Base-by-base conservation (phyloP, 2,113 vertebrate species). In the Micronisus gabar region DNA sequence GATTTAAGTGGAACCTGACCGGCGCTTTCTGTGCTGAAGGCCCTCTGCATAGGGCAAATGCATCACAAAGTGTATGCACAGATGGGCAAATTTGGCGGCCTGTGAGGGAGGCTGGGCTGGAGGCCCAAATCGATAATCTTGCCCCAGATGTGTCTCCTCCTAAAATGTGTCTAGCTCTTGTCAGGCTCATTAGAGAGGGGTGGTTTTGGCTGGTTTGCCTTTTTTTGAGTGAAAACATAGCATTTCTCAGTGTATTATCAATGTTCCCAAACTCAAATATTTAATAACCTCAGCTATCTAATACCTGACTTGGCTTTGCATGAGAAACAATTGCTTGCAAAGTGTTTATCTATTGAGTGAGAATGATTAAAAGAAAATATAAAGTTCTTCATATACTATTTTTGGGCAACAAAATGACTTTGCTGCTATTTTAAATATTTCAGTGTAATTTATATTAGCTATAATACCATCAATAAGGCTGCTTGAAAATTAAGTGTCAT, bases 401-500 rank as follows among this genome's bases (percentile, higher is more conserved):
- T 96, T 96, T 62, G 71, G 85, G 67, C 90, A 94, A 55, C 11
- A 45, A 65, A 92, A 88, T 78, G 79, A 70, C 41, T 71, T 92
- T 63, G 59, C 47, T 92, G 74, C 79, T 95, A 92, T 97, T 97
- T 96, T 38, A 96, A 95, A 93, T 94, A 97, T 96, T 94, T 93
- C 79, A 62, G 85, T 88, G 55, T 83, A 93, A 97, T 92, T 97
- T 97, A 97, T 95, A 90, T 93, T 92, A 93, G 82, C 95, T 90
- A 86, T 90, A 97, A 93, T 83, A 78, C 85, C 88, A 90, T 92
- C 96, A 95, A 62, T 93, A 90, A 93, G 90, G 59, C 82, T 95
- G 90, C 93, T 78, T 40, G 45, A 94, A 96, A 97, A 97, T 97
- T 95, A 97, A 94, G 96, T 97, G 97, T 97, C 93, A 88, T 92